Conservation (phyloP, 1,140 invertebrate genomes). For the Paralvinella palmiformis region DNA sequence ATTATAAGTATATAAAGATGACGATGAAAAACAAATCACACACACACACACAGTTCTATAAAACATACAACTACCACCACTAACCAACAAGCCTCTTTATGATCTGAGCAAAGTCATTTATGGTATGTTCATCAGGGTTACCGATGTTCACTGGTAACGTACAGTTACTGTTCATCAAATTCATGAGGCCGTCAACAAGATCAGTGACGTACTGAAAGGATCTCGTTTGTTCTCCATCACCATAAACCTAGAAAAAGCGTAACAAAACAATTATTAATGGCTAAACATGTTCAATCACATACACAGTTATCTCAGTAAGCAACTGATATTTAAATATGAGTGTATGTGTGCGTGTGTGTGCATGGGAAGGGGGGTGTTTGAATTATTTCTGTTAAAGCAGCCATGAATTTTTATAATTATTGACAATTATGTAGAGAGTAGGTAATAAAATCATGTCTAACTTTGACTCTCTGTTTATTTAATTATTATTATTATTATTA, state of each 20-base stretch:
- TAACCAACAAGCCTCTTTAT: conserved; percentile 67
- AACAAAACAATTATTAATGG: too few species aligned
- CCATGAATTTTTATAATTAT: too few species aligned
- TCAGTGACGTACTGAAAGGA: conserved; percentile 99
- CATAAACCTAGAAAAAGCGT: conserved; percentile 70
- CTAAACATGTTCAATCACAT: too few species aligned
- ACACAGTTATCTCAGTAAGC: too few species aligned
- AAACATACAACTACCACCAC: conserved; percentile 21
- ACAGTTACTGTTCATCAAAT: conserved; percentile 91
- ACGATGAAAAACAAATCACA: neutral
- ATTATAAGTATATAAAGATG: neutral
- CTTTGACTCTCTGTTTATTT: too few species aligned
- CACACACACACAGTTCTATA: neutral
- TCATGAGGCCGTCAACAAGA: conserved; percentile 88
- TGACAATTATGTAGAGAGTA: too few species aligned
- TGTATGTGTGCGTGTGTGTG: too few species aligned
- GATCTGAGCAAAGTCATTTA: conserved; percentile 89
- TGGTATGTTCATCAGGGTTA: conserved; percentile 96
- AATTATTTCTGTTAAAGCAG: too few species aligned
- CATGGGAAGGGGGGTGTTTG: too few species aligned
- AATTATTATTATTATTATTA: too few species aligned
- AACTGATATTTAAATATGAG: too few species aligned
- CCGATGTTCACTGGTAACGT: conserved; percentile 91
- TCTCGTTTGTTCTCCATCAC: conserved; percentile 89
- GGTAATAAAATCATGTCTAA: too few species aligned